phyloP scores from a whole-genome alignment of 2,113 vertebrate genomes.

The Sylvia atricapilla region DNA sequence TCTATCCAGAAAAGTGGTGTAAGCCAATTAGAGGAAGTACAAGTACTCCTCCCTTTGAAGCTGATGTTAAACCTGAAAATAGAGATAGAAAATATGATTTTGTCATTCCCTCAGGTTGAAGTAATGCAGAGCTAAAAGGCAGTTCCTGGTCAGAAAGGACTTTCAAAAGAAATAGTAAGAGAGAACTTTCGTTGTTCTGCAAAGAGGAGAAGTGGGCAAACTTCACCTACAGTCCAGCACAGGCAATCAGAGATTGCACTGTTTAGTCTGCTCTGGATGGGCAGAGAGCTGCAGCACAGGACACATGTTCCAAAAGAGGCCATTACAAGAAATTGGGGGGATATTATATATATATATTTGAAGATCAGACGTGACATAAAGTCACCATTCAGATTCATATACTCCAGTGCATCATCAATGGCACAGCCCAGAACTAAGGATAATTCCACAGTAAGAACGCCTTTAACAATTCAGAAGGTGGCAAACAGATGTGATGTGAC shows the following conservation, averaged over 20 bases:
- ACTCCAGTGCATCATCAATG: neutral
- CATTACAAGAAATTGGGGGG: neutral
- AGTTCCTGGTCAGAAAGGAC: neutral
- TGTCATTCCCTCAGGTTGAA: neutral
- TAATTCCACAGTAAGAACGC: neutral
- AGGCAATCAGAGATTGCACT: neutral
- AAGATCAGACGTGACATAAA: neutral
- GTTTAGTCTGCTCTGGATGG: neutral
- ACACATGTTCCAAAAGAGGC: neutral
- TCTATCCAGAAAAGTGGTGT: neutral
- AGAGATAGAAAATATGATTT: neutral
- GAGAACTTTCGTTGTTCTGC: neutral
- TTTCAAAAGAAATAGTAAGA: neutral
- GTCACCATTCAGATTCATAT: neutral
- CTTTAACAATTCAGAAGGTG: neutral
- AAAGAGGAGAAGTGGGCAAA: neutral
- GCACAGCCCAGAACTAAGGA: neutral
- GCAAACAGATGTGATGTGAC: neutral
- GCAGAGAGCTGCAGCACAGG: neutral
- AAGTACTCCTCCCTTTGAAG: neutral
- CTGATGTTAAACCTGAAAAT: neutral
- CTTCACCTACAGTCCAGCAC: neutral
- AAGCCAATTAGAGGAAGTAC: neutral
- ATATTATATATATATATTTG: neutral
- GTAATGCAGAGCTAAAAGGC: neutral